Evolutionary conservation across 2,113 vertebrate species (phyloP).

Genomic region (Nothoprocta pentlandii): DNA sequence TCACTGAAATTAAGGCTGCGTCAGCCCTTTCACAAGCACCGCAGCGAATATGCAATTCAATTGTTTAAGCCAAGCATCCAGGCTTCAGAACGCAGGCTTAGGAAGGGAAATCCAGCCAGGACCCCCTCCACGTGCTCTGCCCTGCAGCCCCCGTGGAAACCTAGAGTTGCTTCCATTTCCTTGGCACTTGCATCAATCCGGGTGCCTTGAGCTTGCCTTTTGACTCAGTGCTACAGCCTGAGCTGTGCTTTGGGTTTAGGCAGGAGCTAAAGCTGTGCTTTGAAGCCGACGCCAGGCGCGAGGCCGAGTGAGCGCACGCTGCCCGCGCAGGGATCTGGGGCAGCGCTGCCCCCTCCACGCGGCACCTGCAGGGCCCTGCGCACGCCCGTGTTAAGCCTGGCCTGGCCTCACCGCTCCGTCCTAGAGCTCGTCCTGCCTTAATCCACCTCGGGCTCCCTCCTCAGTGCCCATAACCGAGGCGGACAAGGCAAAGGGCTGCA

Average conservation of each 20-base stretch:
- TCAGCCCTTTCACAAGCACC: conserved; percentile 48
- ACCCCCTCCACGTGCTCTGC: neutral
- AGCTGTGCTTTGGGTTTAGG: neutral
- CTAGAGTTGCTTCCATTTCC: neutral
- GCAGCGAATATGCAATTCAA: conserved; percentile 22
- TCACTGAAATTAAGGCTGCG: conserved; percentile 10
- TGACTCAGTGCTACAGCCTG: neutral
- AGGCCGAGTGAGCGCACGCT: fast-evolving
- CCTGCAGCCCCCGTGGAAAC: neutral
- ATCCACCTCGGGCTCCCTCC: neutral
- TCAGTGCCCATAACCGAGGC: neutral
- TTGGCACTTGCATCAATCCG: neutral
- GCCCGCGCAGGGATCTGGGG: neutral
- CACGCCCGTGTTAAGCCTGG: fast-evolving
- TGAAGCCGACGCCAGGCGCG: neutral
- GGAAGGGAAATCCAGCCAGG: neutral
- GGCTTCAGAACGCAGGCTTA: neutral
- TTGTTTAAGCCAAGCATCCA: conserved; percentile 1
- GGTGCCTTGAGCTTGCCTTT: neutral
- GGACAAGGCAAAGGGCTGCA: neutral
- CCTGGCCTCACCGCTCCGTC: neutral
- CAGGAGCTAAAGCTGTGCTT: neutral
- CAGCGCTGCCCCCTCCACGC: fast-evolving
- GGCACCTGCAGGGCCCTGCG: too few species aligned
- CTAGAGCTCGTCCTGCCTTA: neutral